These are phyloP conservation scores for Morone chrysops DNA, from an alignment of 2,113 vertebrate species.

Conservation along the genomic window DNA sequence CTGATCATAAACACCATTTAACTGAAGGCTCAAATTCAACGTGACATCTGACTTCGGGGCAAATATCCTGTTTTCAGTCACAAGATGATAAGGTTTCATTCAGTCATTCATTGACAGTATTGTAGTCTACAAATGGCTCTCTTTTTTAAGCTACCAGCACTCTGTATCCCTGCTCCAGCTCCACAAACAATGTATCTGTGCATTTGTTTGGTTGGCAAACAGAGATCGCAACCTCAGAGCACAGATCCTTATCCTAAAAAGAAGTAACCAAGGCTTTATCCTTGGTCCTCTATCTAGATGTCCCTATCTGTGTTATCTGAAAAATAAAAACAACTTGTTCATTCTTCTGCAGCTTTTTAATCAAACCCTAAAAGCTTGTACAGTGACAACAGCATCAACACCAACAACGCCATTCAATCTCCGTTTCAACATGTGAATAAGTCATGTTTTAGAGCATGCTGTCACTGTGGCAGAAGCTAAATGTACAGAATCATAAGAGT, in stretches of 20 bases:
- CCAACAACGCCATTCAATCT: not conserved
- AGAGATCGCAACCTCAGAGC: slow-evolving; percentile 4
- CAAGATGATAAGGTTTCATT: not conserved
- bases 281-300: slow-evolving; percentile 31
- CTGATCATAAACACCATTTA: too few species aligned
- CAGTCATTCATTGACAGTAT: not conserved
- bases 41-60: not conserved
- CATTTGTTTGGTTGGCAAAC: not conserved
- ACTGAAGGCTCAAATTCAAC: too few species aligned
- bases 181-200: not conserved
- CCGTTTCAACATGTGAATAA: not conserved
- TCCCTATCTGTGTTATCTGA: slow-evolving; percentile 35
- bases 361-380: slow-evolving; percentile 16
- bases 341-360: slow-evolving; percentile 7
- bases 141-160: not conserved
- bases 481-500: slow-evolving; percentile 15
- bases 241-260: slow-evolving; percentile 45
- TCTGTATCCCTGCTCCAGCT: not conserved
- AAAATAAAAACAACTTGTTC: slow-evolving; percentile 13
- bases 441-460: slow-evolving; percentile 1
- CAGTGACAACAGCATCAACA: not conserved
- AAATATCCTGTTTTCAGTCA: not conserved
- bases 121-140: not conserved
- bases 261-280: slow-evolving; percentile 27
- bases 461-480: not conserved